Base-by-base conservation (phyloP, 2,888 invertebrate genomes). In the Poecilobothrus nobilitatus region DNA sequence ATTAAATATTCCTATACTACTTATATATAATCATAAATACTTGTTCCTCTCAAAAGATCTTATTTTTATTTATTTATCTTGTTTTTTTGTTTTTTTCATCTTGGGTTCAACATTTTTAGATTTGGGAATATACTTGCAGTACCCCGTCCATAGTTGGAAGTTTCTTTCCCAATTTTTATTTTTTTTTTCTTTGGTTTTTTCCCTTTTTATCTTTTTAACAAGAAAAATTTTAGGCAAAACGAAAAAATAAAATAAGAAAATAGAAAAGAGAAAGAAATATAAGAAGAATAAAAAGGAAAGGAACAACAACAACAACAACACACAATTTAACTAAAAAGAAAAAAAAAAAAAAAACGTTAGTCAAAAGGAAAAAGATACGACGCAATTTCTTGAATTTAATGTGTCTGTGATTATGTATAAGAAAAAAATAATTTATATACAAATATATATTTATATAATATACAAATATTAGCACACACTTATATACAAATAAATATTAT, bases 281-380 rank as follows among this genome's bases (percentile, higher is more conserved):
- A 53, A 53, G 9, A 18, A 18, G 37, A 53, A 53, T 53, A 53
- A 53, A 18, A 53, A 53, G 53, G 41, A 41, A 53, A 53, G 53
- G 18, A n/a, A 53, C 27, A 27, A 27, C 27, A 27, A 27, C 27
- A 27, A 27, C 27, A 27, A 53, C 6, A 53, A 12, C 18, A 37
- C 18, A 37, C 53, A 53, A 41, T 53, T 53, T 18, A 53, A 53
- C 53, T 18, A 18, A 2, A 53, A n/a, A n/a, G n/a, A n/a, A n/a
- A n/a, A n/a, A n/a, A n/a, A n/a, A 53, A 53, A 53, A 27, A 2
- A 27, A 2, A 27, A 27, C 2, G 5, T 53, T 53, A 53, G 53
- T 53, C 53, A 53, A 53, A 53, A 53, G 53, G 53, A 53, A 53
- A 53, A 53, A 53, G 18, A 53, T 53, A 53, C 53, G 53, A 53